phyloP scores from a whole-genome alignment of 2,888 invertebrate species.

The Clunio marinus region DNA sequence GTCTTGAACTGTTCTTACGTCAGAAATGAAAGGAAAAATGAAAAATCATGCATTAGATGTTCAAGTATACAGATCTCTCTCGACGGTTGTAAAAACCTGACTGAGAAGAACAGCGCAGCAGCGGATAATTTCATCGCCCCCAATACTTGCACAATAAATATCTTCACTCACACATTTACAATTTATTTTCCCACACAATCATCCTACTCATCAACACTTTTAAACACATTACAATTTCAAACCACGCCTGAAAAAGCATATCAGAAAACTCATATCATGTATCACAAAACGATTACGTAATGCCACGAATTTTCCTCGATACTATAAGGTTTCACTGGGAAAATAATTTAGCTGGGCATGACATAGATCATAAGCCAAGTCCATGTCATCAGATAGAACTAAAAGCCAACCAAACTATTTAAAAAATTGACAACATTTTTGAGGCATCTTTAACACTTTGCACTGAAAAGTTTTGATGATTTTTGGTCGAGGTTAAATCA shows the following conservation, averaged over 20 bases:
- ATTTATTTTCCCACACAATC: conserved; percentile 17
- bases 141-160: background rate
- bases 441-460: conserved; percentile 1
- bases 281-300: background rate
- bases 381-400: conserved; percentile 10
- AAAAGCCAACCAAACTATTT: background rate
- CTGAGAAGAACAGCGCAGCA: conserved; percentile 31
- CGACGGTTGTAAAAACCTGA: conserved; percentile 29
- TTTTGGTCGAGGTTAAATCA: no score
- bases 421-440: conserved; percentile 18
- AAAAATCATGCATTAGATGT: conserved; percentile 9
- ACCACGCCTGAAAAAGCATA: conserved; percentile 29
- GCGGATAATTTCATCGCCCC: background rate
- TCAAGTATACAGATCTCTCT: background rate
- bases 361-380: conserved; percentile 15
- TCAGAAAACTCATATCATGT: background rate
- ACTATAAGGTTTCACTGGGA: conserved; percentile 6
- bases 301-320: background rate
- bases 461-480: background rate
- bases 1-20: background rate
- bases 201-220: background rate
- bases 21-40: background rate
- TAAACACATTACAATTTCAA: background rate
- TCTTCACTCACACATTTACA: background rate
- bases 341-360: background rate